These are phyloP conservation scores for Cygnus olor DNA, from an alignment of 2,797 vertebrate genomes.

Conservation along the genomic window DNA sequence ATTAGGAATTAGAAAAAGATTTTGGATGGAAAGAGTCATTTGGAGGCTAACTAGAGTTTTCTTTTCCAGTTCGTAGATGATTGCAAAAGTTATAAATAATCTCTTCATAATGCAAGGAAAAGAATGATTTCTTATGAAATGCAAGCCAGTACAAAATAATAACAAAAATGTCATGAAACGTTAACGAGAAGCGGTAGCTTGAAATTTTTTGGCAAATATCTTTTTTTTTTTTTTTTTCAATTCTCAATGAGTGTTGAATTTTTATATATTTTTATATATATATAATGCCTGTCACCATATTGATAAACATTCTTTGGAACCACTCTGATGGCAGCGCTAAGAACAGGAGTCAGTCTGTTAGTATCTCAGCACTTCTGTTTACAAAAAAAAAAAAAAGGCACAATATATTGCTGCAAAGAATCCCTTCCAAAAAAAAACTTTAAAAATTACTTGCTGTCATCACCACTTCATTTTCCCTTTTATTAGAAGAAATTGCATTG, in stretches of 20 bases:
- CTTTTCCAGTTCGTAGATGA: not conserved
- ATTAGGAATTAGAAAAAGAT: not conserved
- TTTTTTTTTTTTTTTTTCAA: not conserved
- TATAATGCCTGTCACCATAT: too few relatives aligned
- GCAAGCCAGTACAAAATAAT: constrained; percentile 1
- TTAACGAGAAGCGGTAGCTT: not conserved
- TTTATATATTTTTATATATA: not conserved
- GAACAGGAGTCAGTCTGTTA: not conserved
- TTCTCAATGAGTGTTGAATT: not conserved
- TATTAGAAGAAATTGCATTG: constrained; percentile 15
- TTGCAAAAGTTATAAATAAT: constrained; percentile 43
- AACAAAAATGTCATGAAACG: constrained; percentile 45
- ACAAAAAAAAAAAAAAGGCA: not conserved
- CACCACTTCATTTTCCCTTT: not conserved
- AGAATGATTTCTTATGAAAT: constrained; percentile 44
- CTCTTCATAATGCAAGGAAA: constrained; percentile 33
- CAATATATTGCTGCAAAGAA: not conserved
- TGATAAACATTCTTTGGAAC: not conserved
- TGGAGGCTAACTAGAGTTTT: not conserved
- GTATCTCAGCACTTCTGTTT: not conserved
- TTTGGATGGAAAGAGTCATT: not conserved
- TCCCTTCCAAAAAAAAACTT: not conserved
- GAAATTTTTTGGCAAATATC: not conserved
- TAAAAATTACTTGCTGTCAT: constrained; percentile 36
- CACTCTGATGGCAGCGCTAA: not conserved